Evolutionary conservation across 2,797 vertebrate genomes (phyloP).

Genomic region (Parambassis ranga): DNA sequence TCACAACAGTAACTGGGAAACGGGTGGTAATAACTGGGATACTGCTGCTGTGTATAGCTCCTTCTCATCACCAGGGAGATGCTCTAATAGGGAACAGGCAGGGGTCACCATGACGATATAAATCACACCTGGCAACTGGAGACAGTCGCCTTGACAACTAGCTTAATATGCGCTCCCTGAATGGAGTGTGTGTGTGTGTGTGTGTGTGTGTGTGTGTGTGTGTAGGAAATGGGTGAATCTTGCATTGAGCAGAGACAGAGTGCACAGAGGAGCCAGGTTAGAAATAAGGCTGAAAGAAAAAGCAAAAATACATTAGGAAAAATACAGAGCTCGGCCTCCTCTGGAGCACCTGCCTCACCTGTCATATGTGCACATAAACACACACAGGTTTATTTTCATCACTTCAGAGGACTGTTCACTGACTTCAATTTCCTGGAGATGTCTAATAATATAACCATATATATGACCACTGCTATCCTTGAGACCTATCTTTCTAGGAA

Average conservation of each 20-base stretch:
- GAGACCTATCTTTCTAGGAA: no score
- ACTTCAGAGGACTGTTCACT: not conserved
- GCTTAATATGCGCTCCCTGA: constrained; percentile 47
- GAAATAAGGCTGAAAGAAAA: constrained; percentile 7
- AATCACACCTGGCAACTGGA: constrained; percentile 76
- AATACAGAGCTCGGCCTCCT: not conserved
- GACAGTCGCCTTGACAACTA: constrained; percentile 75
- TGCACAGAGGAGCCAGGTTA: constrained; percentile 21
- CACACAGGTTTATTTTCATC: not conserved
- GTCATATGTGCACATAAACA: not conserved
- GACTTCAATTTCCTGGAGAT: not conserved
- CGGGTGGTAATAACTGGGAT: constrained; percentile 33
- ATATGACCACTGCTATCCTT: no score
- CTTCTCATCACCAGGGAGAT: constrained; percentile 47
- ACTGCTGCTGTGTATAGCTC: constrained; percentile 33
- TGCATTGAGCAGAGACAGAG: constrained; percentile 16
- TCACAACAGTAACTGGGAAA: constrained; percentile 38
- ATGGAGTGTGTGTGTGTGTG: constrained; percentile 5
- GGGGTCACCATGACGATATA: constrained; percentile 74
- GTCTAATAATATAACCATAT: no score
- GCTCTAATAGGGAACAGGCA: constrained; percentile 70
- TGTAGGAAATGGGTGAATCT: constrained; percentile 14
- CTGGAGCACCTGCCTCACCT: constrained; percentile 3
- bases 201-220: constrained; percentile 10
- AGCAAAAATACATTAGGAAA: constrained; percentile 6